phyloP scores from a whole-genome alignment of 2,113 vertebrate genomes.

The Dipodomys spectabilis region DNA sequence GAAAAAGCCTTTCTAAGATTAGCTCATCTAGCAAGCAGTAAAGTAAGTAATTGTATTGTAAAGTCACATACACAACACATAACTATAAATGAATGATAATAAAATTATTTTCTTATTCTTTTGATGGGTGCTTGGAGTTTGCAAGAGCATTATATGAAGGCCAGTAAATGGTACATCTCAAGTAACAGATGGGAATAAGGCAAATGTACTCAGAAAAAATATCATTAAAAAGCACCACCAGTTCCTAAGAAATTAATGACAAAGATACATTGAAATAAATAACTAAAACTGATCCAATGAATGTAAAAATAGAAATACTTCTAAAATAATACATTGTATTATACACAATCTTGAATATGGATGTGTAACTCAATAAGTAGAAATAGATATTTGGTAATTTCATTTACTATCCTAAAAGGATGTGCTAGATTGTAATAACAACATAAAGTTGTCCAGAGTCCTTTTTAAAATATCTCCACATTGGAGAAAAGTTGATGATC shows the following conservation, averaged over 20 bases:
- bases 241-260: constrained; percentile 1
- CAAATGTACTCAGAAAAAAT: constrained; percentile 28
- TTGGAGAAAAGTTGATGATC: not conserved
- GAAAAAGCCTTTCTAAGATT: not conserved
- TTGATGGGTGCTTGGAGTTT: not conserved
- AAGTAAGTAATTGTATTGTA: not conserved
- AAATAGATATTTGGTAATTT: not conserved
- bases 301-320: constrained; percentile 27
- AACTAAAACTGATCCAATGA: constrained; percentile 36
- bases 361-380: not conserved
- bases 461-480: not conserved
- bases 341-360: constrained; percentile 2
- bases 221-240: constrained; percentile 16
- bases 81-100: constrained; percentile 7
- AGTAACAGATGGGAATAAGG: constrained; percentile 60
- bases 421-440: too few relatives aligned
- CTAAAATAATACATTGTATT: not conserved
- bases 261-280: not conserved
- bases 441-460: not conserved
- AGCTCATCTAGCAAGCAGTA: not conserved
- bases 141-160: not conserved
- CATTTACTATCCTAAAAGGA: constrained; percentile 27
- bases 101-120: not conserved
- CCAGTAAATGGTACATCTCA: constrained; percentile 30
- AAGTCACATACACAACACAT: not conserved